Percentiles rank a stretch among this genome's conserved stretches.
These are phyloP conservation scores for Polia nebulosa DNA, from an alignment of 2,888 invertebrate species.

Conservation along the genomic window DNA sequence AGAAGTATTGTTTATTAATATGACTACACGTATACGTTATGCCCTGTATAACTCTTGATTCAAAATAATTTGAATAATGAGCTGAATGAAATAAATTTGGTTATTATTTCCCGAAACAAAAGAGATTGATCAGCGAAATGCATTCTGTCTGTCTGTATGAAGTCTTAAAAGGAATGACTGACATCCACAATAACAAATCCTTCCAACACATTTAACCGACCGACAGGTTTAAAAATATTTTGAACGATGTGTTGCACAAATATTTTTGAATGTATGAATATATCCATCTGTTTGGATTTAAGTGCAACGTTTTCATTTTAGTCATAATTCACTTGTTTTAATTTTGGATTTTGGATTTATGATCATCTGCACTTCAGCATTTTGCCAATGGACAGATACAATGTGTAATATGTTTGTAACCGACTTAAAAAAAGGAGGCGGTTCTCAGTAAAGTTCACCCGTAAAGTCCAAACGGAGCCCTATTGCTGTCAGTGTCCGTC, in stretches of 20 bases:
- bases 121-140: neutral
- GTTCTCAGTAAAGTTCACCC: too few species aligned
- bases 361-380: constrained; percentile 16
- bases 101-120: constrained; percentile 19
- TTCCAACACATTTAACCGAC: constrained; percentile 43
- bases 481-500: too few species aligned
- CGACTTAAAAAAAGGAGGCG: too few species aligned
- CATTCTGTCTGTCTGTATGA: constrained; percentile 14
- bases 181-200: constrained; percentile 66
- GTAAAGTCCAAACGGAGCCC: too few species aligned
- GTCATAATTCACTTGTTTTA: constrained; percentile 38
- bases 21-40: too few species aligned
- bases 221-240: constrained; percentile 51
- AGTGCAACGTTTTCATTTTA: constrained; percentile 42
- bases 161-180: constrained; percentile 25
- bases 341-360: constrained; percentile 32
- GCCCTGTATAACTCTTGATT: too few species aligned
- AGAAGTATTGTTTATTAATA: too few species aligned
- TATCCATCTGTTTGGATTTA: constrained; percentile 23
- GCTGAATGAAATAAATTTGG: too few species aligned
- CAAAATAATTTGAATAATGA: too few species aligned
- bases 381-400: neutral
- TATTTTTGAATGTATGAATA: constrained; percentile 36
- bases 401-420: too few species aligned
- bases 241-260: constrained; percentile 41